Evolutionary conservation across 2,797 vertebrate genomes (phyloP).

Genomic region (Poeciliopsis infans): DNA sequence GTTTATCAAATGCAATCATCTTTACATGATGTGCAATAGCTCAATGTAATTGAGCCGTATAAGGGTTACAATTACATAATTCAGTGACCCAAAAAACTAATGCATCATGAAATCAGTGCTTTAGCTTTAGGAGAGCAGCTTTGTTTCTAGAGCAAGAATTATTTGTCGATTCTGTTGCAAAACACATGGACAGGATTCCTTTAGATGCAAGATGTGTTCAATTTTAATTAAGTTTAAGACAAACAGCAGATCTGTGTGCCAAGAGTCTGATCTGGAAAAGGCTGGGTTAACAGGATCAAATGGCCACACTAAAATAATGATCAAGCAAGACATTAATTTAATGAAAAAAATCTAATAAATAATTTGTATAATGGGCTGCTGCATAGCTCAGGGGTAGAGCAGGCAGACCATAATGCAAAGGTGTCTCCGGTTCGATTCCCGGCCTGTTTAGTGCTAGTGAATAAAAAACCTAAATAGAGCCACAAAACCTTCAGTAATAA

Average conservation of each 20-base stretch:
- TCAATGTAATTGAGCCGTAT: background rate
- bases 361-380: background rate
- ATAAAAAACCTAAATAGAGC: too few species aligned
- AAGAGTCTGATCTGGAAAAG: background rate
- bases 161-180: background rate
- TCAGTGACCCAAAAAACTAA: background rate
- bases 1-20: background rate
- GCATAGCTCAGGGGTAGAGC: background rate
- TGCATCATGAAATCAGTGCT: background rate
- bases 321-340: background rate
- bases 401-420: background rate
- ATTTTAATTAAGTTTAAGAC: background rate
- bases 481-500: background rate
- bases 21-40: background rate
- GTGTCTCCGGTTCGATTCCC: too few species aligned
- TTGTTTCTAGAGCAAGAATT: conserved; percentile 10
- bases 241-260: background rate
- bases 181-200: background rate
- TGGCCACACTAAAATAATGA: background rate
- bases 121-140: background rate
- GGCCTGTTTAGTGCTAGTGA: too few species aligned
- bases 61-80: background rate
- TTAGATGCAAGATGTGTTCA: background rate
- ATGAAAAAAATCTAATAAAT: background rate
- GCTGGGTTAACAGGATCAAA: background rate